These are phyloP conservation scores for Tricholauxania praeusta DNA, from an alignment of 2,888 invertebrate genomes.

Conservation along the genomic window DNA sequence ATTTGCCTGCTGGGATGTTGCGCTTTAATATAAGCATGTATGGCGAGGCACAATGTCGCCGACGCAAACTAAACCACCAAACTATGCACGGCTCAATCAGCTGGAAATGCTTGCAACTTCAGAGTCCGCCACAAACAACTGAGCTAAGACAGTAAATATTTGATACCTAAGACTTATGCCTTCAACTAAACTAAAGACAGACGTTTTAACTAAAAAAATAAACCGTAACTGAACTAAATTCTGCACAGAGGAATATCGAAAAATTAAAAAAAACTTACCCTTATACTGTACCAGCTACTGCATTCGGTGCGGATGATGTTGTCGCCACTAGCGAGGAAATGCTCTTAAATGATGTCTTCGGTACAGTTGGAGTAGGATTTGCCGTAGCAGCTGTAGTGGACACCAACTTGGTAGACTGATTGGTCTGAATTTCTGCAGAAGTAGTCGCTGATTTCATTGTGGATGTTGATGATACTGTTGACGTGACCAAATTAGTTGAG, in stretches of 20 bases:
- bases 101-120: conserved; percentile 22
- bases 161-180: background rate
- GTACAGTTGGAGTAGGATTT: conserved; percentile 28
- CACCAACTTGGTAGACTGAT: background rate
- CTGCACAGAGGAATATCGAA: too few species aligned
- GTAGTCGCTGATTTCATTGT: background rate
- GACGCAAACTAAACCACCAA: background rate
- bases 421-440: background rate
- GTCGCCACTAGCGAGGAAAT: conserved; percentile 46
- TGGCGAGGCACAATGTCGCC: conserved; percentile 12
- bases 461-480: background rate
- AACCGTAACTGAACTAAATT: background rate
- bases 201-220: background rate
- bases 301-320: conserved; percentile 34
- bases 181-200: background rate
- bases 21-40: background rate
- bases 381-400: background rate
- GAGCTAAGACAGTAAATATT: background rate
- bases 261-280: background rate
- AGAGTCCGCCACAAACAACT: conserved; percentile 1
- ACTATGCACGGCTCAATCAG: conserved; percentile 16
- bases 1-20: too few species aligned
- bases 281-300: conserved; percentile 32
- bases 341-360: conserved; percentile 48
- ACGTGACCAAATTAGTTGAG: background rate